Conservation (phyloP, 2,113 vertebrate genomes). For the Henicopernis longicauda region DNA sequence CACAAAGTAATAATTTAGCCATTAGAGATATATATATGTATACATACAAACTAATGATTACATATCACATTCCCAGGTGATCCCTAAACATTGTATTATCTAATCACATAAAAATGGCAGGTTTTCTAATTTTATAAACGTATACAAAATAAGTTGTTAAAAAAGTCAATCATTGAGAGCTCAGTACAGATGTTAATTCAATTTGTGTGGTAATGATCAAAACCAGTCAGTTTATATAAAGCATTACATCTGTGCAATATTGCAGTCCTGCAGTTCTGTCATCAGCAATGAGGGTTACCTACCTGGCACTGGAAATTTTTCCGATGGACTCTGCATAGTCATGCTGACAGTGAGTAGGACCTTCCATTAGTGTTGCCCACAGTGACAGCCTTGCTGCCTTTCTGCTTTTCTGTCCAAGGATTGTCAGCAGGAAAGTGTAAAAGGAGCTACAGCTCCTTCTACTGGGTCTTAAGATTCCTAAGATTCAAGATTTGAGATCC, state of each 20-base stretch:
- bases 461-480: not conserved
- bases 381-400: not conserved
- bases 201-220: slow-evolving; percentile 47
- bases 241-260: not conserved
- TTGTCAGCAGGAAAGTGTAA: not conserved
- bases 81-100: not conserved
- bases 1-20: not conserved
- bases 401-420: not conserved
- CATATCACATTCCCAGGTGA: not conserved
- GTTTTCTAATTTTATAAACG: not conserved
- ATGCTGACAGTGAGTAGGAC: not conserved
- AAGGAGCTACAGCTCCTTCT: slow-evolving; percentile 46
- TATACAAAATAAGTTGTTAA: not conserved
- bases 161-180: not conserved
- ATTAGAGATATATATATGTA: not conserved
- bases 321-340: not conserved
- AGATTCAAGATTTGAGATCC: not conserved
- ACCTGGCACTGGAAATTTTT: not conserved
- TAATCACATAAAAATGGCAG: not conserved
- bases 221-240: slow-evolving; percentile 21
- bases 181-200: slow-evolving; percentile 16
- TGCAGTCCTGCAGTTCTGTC: not conserved
- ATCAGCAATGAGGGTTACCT: not conserved
- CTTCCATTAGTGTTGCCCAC: not conserved
- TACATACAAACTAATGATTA: not conserved